Evolutionary conservation across 2,797 vertebrate genomes (phyloP).

Genomic region (Acipenser transmontanus): DNA sequence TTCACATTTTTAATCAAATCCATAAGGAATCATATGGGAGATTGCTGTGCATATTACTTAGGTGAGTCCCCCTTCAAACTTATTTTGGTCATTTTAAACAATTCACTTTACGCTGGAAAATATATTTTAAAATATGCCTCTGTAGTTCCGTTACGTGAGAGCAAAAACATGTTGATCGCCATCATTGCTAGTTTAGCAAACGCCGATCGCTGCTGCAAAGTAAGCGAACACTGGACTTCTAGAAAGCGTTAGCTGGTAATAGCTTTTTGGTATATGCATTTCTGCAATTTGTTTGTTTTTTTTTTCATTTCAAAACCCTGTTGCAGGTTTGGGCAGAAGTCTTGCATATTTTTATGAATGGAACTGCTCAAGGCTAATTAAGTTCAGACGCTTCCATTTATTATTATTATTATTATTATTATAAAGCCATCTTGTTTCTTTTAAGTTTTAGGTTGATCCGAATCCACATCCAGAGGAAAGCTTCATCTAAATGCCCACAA

Average conservation of each 20-base stretch:
- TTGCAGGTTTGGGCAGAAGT: constrained; percentile 52
- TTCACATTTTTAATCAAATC: constrained; percentile 61
- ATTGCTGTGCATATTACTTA: constrained; percentile 57
- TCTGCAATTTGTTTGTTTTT: no score
- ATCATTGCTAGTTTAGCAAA: constrained; percentile 60
- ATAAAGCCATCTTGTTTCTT: constrained; percentile 59
- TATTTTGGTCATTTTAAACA: constrained; percentile 42
- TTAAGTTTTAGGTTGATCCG: constrained; percentile 52
- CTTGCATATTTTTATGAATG: constrained; percentile 61
- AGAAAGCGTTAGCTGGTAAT: no score
- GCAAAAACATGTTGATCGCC: constrained; percentile 56
- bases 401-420: constrained; percentile 33
- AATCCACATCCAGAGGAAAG: constrained; percentile 62
- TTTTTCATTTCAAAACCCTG: constrained; percentile 6
- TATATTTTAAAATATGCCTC: constrained; percentile 24
- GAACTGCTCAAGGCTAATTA: constrained; percentile 59
- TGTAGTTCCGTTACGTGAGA: constrained; percentile 52
- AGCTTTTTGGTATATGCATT: no score
- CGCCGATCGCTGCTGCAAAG: no score
- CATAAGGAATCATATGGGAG: constrained; percentile 54
- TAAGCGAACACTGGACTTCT: no score
- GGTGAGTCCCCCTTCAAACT: constrained; percentile 68
- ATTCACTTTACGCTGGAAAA: constrained; percentile 37
- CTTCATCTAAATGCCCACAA: constrained; percentile 61
- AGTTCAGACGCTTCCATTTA: constrained; percentile 64